These are phyloP conservation scores for Alfaro cultratus DNA, from an alignment of 2,797 vertebrate genomes.

Conservation along the genomic window DNA sequence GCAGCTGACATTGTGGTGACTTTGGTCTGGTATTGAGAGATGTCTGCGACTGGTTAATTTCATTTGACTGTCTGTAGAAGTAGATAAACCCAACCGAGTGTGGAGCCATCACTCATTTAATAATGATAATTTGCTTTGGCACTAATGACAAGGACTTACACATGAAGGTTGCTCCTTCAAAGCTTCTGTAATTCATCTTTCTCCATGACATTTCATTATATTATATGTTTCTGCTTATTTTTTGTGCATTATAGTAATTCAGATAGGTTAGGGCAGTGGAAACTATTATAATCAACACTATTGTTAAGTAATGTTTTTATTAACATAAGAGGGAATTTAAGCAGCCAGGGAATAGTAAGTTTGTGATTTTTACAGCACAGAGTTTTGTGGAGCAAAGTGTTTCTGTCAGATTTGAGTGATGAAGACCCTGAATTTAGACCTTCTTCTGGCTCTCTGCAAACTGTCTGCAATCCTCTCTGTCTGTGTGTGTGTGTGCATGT, in stretches of 20 bases:
- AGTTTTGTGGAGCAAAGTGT: slow-evolving; percentile 48
- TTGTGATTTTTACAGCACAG: slow-evolving; percentile 4
- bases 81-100: slow-evolving; percentile 40
- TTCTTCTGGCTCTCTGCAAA: slow-evolving; percentile 53
- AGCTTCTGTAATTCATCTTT: slow-evolving; percentile 2
- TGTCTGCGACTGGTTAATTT: slow-evolving; percentile 51
- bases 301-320: not conserved
- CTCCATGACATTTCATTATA: not conserved
- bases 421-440: slow-evolving; percentile 55
- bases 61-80: slow-evolving; percentile 52
- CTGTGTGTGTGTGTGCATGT: slow-evolving; percentile 38
- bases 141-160: slow-evolving; percentile 35
- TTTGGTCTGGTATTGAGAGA: slow-evolving; percentile 57
- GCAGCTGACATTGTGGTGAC: slow-evolving; percentile 42
- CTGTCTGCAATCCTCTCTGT: slow-evolving; percentile 51
- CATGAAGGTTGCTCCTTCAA: slow-evolving; percentile 17
- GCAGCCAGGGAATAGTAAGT: slow-evolving; percentile 10
- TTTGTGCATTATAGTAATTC: not conserved
- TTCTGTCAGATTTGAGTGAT: slow-evolving; percentile 65
- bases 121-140: slow-evolving; percentile 40
- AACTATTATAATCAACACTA: not conserved
- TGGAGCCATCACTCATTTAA: slow-evolving; percentile 50
- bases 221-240: not conserved
- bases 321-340: not conserved
- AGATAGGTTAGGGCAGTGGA: not conserved